Base-by-base conservation (phyloP, 2,888 invertebrate genomes). In the Nephrocerus scutellatus region DNA sequence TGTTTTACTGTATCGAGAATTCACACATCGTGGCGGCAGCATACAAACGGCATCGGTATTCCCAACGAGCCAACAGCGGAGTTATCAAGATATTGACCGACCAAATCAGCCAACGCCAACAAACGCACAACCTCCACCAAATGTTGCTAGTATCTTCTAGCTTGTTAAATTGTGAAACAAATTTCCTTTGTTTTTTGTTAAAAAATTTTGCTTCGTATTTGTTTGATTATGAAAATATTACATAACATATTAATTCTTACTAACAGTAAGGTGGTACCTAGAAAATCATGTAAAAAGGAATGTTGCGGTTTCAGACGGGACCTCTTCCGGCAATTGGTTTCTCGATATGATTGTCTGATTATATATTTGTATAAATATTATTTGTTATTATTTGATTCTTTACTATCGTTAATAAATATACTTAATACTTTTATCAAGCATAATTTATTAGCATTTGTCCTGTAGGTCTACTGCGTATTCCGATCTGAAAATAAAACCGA, bases 41-140 rank as follows among this genome's bases (percentile, higher is more conserved):
- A 40, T 63, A 20, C 62, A 56, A 35, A 48, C 59, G 6, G 61
- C 57, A 1, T 56, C 66, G 13, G 62, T 67, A 3, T 63, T 65
- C 37, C 67, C 68, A 8, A 60, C 60, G n/a, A 59, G 47, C 13
- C 62, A 62, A 42, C 68, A 67, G 49, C 54, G 68, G 26, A 66
- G 58, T 48, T 68, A 69, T 46, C 66, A 68, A 55, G 69, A 68
- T 44, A 68, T 68, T 24, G 68, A 68, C 48, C 57, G 66, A 30
- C 62, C 66, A 22, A 54, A 57, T 34, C 68, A 68, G 47, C 59
- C 66, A 19, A 61, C 66, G 41, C 68, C 68, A 19, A 60, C 63
- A 31, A 62, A 60, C 30, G 52, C 58, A 13, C 57, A 57, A 49
- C 43, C 49, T 24, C 46, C 44, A 18, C 64, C 63, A 28, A 66